Base-by-base conservation (phyloP, 2,113 vertebrate genomes). In the Turdus rufiventris region DNA sequence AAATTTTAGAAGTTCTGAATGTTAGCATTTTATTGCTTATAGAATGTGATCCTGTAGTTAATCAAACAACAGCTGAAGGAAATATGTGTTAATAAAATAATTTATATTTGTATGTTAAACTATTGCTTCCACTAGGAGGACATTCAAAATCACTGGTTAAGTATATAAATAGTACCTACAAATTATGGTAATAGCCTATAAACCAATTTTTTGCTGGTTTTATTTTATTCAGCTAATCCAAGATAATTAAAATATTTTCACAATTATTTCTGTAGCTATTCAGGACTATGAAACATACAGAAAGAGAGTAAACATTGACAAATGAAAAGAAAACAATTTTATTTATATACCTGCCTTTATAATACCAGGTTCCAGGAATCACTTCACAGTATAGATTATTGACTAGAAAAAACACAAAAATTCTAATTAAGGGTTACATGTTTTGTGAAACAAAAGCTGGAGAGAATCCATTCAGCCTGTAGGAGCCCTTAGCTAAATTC, bases 221-320 rank as follows among this genome's bases (percentile, higher is more conserved):
- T 92, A 86, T 95, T 97, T 96, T 86, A 87, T 34, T 31, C 45
- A 56, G 36, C 53, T 82, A 45, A 89, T 42, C 16, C 54, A 96
- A 91, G 58, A 77, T 91, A 93, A 93, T 47, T 65, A 88, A 71
- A 97, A 96, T 94, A 94, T 85, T 88, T 94, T 94, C 82, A 95
- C 48, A 90, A 77, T 92, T 75, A 97, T 90, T 94, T 95, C 89
- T 96, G 70, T 88, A 96, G 71, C 84, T 92, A 74, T 74, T 95
- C 87, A 94, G 75, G 50, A 95, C 79, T 71, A 80, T 45, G 79
- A 85, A 91, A 84, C 21, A 93, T 19, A 51, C 2, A 67, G 31
- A 68, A 58, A 15, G 47, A 76, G 31, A 18, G 60, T 76, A 92
- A 92, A 74, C 93, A 73, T 36, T 85, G 56, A 65, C 40, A 80